Base-by-base conservation (phyloP, 2,888 invertebrate species). In the Cantharis rufa region DNA sequence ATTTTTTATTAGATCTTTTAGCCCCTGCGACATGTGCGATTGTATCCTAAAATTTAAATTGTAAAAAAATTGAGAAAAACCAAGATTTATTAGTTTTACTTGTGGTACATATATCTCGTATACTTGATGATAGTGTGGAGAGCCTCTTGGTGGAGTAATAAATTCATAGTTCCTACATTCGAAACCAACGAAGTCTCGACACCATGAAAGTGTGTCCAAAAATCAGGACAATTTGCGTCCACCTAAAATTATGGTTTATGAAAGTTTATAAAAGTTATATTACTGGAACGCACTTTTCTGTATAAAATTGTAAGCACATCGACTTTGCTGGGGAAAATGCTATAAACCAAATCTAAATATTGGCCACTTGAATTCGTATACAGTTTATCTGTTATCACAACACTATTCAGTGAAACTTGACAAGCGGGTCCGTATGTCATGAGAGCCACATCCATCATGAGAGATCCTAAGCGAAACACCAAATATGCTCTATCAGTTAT, bases 401-500 rank as follows among this genome's bases (percentile, higher is more conserved):
- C 86, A 15, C 91, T 91, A 66, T 92, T 92, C 1, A 94, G 85
- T 18, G 92, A 91, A 77, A 95, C 90, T 87, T 96, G 95, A 62
- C 94, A 88, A 0, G 94, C 95, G 0, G 94, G 93, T 0, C 96
- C 96, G 85, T 91, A 94, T 80, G 93, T 92, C 92, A 95, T 94
- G 27, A 94, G 88, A 0, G 95, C 95, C 71, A 93, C 90, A 85
- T 96, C 95, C 78, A 93, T 89, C 82, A 93, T 92, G 11, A 94
- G 85, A 78, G 93, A 91, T 74, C 92, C 92, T 28, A 95, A 86
- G 80, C 93, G 91, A 79, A 95, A 87, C 90, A 94, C 93, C 62
- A 95, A 88, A 86, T 95, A 96, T 0, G 94, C 93, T 62, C 92
- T 91, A 82, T 94, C 94, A 27, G 90, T 89, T 74, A 90, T 91